phyloP scores from a whole-genome alignment of 2,888 invertebrate genomes.

The Parascotia fuliginaria region DNA sequence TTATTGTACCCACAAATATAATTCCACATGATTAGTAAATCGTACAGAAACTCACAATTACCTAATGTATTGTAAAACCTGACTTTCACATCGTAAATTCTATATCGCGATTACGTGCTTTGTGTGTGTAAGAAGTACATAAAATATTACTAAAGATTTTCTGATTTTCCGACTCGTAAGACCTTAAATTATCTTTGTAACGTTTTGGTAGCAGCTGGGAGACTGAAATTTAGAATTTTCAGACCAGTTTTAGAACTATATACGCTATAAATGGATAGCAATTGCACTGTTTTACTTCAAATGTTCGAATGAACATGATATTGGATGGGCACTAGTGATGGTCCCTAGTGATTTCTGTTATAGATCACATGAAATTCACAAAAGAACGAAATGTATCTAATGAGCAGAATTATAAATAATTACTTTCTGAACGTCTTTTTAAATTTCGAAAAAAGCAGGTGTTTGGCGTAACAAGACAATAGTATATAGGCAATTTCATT shows the following conservation, averaged over 20 bases:
- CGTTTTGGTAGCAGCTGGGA: constrained; percentile 27
- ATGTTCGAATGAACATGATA: constrained; percentile 17
- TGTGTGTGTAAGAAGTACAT: constrained; percentile 30
- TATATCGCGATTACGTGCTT: constrained; percentile 36
- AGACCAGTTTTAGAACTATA: constrained; percentile 19
- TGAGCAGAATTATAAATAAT: too few species aligned
- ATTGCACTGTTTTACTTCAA: constrained; percentile 25
- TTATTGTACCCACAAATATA: constrained; percentile 9
- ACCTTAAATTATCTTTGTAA: constrained; percentile 35
- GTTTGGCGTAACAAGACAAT: too few species aligned
- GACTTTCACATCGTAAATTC: constrained; percentile 37
- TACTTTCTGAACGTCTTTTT: too few species aligned
- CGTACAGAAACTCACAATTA: constrained; percentile 36
- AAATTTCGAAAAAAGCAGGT: too few species aligned
- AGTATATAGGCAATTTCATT: too few species aligned
- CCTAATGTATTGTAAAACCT: constrained; percentile 43
- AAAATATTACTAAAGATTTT: constrained; percentile 34
- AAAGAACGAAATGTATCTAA: too few species aligned
- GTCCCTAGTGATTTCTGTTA: not conserved
- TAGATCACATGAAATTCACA: not conserved
- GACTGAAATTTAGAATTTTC: constrained; percentile 27
- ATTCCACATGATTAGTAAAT: constrained; percentile 14
- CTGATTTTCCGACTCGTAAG: constrained; percentile 24
- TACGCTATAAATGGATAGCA: constrained; percentile 29
- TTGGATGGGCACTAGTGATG: constrained; percentile 5